Evolutionary conservation across 2,113 vertebrate genomes (phyloP).

Genomic region (Cariama cristata): DNA sequence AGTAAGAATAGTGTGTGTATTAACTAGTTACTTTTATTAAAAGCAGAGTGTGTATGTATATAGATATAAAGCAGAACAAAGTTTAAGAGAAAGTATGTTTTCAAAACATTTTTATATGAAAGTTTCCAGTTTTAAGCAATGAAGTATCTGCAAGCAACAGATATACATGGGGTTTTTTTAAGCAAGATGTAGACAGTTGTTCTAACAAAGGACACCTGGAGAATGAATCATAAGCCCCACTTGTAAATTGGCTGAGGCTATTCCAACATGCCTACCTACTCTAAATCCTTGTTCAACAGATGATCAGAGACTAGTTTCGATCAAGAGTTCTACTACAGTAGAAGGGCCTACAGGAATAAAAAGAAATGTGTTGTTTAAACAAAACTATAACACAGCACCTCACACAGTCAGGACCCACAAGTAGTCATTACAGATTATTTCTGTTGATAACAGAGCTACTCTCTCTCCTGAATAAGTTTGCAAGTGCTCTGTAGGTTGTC

Average conservation of each 20-base stretch:
- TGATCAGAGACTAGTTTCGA: slow-evolving; percentile 15
- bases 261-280: not conserved
- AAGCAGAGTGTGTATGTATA: not conserved
- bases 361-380: not conserved
- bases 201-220: not conserved
- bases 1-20: not conserved
- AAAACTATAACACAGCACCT: not conserved
- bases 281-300: slow-evolving; percentile 52
- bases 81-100: not conserved
- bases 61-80: not conserved
- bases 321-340: slow-evolving; percentile 25
- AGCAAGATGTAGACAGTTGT: not conserved
- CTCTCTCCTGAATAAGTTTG: not conserved
- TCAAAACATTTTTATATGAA: slow-evolving; percentile 21
- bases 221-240: not conserved
- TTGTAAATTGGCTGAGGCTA: not conserved
- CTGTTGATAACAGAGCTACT: not conserved
- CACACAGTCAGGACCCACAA: not conserved
- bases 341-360: not conserved
- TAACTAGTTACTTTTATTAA: slow-evolving; percentile 8
- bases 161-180: accelerated
- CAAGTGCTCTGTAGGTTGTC: not conserved
- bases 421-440: not conserved
- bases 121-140: slow-evolving; percentile 23
- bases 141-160: slow-evolving; percentile 10